These are phyloP conservation scores for Holacanthus passer DNA, from an alignment of 2,113 vertebrate species.

Conservation along the genomic window DNA sequence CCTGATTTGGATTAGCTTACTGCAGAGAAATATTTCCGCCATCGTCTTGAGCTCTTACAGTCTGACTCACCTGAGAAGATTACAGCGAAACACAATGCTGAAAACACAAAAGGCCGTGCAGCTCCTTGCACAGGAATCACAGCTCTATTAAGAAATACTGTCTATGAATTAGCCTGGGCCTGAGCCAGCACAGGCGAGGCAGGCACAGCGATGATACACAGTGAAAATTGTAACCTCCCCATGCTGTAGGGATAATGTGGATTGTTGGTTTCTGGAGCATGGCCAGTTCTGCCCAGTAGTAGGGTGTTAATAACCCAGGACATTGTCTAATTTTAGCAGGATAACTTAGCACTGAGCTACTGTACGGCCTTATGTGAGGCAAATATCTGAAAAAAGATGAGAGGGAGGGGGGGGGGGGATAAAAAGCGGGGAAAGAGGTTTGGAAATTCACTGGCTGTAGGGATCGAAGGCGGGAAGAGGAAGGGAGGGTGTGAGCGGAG, in stretches of 20 bases:
- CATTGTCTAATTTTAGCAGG: conserved; percentile 66
- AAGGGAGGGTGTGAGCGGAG: conserved; percentile 20
- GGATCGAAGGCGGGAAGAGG: conserved; percentile 34
- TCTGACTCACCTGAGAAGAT: conserved; percentile 28
- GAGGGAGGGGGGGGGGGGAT: neutral
- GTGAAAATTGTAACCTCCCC: conserved; percentile 40
- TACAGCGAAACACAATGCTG: conserved; percentile 22
- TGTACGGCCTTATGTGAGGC: conserved; percentile 37
- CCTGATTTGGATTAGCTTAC: neutral
- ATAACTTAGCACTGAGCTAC: conserved; percentile 42
- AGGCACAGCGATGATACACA: conserved; percentile 20
- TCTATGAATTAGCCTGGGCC: conserved; percentile 40
- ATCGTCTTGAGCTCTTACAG: neutral
- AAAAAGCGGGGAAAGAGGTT: conserved; percentile 25
- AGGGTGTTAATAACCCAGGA: conserved; percentile 66
- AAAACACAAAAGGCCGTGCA: conserved; percentile 23
- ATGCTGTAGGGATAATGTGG: conserved; percentile 46
- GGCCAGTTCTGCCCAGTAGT: conserved; percentile 59
- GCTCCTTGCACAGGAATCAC: conserved; percentile 24
- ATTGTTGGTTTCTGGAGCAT: conserved; percentile 61
- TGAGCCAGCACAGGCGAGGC: conserved; percentile 34
- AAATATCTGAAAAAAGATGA: conserved; percentile 53
- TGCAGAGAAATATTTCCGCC: neutral
- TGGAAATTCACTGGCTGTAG: conserved; percentile 47
- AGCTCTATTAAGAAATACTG: conserved; percentile 54